A percentile compares a stretch with the other conserved stretches of the same genome.
These are phyloP conservation scores for Crossaster papposus DNA, from an alignment of 53 echinoderm and acorn worm species.

Conservation along the genomic window DNA sequence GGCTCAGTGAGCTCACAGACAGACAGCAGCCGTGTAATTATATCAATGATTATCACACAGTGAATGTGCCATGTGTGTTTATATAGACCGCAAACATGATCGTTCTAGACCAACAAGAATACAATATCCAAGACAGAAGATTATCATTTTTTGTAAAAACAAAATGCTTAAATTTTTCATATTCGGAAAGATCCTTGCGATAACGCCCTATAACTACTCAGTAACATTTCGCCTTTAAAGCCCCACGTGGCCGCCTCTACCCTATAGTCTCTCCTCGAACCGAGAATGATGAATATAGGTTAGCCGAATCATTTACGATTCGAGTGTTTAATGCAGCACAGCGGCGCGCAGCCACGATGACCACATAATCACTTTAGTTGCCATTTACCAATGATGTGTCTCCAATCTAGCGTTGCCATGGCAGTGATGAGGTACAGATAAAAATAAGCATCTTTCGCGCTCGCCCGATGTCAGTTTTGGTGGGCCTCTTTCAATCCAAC, in stretches of 20 bases:
- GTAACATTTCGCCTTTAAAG: background rate
- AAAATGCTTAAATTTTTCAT: too few species aligned
- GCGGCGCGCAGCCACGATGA: background rate
- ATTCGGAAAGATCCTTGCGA: too few species aligned
- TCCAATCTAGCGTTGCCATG: background rate
- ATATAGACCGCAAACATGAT: too few species aligned
- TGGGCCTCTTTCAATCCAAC: background rate
- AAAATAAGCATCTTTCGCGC: background rate
- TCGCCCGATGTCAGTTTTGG: background rate
- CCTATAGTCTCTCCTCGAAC: too few species aligned
- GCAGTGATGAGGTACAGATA: background rate
- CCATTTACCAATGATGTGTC: background rate
- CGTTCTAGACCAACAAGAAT: too few species aligned
- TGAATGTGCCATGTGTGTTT: too few species aligned
- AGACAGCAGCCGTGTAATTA: too few species aligned
- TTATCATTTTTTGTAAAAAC: too few species aligned
- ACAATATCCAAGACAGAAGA: too few species aligned
- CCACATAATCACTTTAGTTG: background rate
- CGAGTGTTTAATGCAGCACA: background rate
- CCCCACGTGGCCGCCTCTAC: background rate
- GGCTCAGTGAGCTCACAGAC: too few species aligned
- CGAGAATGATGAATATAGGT: background rate
- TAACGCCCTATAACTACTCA: background rate
- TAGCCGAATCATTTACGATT: background rate
- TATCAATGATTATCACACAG: too few species aligned